Conservation (phyloP, 2,888 invertebrate genomes). For the Petrolisthes cinctipes region DNA sequence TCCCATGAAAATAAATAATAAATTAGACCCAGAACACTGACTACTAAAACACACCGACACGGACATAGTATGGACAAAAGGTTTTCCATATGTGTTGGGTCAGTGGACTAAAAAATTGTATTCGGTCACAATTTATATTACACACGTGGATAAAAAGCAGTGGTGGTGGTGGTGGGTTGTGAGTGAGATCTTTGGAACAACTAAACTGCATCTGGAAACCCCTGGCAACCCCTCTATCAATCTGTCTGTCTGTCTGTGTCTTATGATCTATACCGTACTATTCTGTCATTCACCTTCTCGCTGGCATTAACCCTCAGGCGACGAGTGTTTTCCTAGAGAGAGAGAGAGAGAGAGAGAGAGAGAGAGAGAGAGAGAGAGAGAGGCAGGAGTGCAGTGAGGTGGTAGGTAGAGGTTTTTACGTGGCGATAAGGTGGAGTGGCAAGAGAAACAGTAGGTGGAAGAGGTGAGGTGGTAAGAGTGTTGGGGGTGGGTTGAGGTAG, state of each 20-base stretch:
- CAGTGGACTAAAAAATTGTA: too few species aligned
- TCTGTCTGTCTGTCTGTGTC: not conserved
- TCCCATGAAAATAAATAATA: too few species aligned
- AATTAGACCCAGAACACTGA: too few species aligned
- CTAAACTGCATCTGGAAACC: slow-evolving; percentile 44
- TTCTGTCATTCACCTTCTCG: too few species aligned
- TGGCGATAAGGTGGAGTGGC: too few species aligned
- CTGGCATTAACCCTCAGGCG: not conserved
- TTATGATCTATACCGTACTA: too few species aligned
- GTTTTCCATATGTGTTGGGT: too few species aligned
- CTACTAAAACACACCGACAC: too few species aligned
- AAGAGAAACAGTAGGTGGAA: slow-evolving; percentile 19
- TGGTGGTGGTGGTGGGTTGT: too few species aligned
- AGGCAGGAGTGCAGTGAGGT: not conserved
- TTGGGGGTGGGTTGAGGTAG: not conserved
- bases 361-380: slow-evolving; percentile 13
- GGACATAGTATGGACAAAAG: too few species aligned
- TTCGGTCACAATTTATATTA: too few species aligned
- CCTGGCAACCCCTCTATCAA: not conserved
- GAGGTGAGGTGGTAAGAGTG: slow-evolving; percentile 8
- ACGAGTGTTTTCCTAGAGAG: not conserved
- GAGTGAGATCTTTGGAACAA: not conserved
- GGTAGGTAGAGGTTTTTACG: not conserved
- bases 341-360: slow-evolving; percentile 11
- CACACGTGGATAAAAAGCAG: too few species aligned